Conservation (phyloP, 2,797 vertebrate species). For the Diceros bicornis region DNA sequence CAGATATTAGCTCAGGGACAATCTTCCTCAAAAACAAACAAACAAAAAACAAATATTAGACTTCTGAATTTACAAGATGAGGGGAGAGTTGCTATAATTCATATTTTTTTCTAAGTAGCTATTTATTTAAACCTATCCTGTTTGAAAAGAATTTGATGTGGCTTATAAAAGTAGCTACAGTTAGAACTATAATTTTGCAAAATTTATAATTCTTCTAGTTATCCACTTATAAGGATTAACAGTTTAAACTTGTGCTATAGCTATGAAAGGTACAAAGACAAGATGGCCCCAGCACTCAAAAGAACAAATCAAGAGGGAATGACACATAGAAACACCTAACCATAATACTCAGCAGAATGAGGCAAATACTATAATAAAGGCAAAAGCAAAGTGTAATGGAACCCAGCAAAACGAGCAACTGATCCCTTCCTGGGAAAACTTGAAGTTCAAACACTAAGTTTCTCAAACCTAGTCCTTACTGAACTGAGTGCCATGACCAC, state of each 20-base stretch:
- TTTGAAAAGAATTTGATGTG: slow-evolving; percentile 49
- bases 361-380: slow-evolving; percentile 15
- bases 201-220: slow-evolving; percentile 37
- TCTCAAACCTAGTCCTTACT: slow-evolving; percentile 29
- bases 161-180: background rate
- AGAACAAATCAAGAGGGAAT: slow-evolving; percentile 1
- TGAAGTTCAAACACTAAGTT: background rate
- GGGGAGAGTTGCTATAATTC: slow-evolving; percentile 22
- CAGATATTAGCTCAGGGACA: too few species aligned
- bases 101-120: slow-evolving; percentile 39
- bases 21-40: too few species aligned
- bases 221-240: background rate
- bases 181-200: slow-evolving; percentile 15
- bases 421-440: background rate
- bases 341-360: slow-evolving; percentile 30
- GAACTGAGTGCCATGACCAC: background rate
- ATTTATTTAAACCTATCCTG: slow-evolving; percentile 14
- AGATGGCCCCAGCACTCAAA: background rate
- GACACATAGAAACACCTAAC: slow-evolving; percentile 34
- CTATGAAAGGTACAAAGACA: slow-evolving; percentile 53
- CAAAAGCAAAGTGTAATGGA: slow-evolving; percentile 29
- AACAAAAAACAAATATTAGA: background rate
- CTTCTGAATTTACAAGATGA: slow-evolving; percentile 7
- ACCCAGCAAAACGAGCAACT: background rate
- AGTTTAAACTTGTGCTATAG: background rate